Evolutionary conservation across 92 coral and sea anemone genomes (phyloP).

Genomic region (Heliopora coerulea): DNA sequence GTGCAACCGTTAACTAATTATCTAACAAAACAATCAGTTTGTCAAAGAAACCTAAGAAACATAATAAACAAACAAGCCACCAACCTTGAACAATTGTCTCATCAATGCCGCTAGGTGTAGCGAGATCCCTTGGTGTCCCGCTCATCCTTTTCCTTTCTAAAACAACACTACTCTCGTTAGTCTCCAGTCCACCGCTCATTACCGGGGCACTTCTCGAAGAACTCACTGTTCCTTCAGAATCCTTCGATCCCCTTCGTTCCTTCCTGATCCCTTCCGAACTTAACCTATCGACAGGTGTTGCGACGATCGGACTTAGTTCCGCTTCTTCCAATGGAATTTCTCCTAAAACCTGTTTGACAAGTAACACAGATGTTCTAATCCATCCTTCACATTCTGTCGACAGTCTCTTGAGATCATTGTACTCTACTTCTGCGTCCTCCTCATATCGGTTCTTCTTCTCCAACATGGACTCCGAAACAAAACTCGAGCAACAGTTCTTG

Average conservation of each 20-base stretch:
- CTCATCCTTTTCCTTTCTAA: background rate
- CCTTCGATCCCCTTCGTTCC: conserved; percentile 30
- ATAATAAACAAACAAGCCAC: too few species aligned
- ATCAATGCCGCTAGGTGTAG: background rate
- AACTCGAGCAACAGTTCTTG: conserved; percentile 28
- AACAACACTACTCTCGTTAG: background rate
- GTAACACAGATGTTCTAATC: conserved; percentile 79
- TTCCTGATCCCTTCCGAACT: conserved; percentile 13
- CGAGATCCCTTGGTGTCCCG: background rate
- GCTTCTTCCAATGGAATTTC: conserved; percentile 10
- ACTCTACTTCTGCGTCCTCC: conserved; percentile 95
- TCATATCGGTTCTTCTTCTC: conserved; percentile 59
- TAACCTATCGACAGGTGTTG: background rate
- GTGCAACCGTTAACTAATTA: conserved; percentile 6
- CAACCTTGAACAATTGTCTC: background rate
- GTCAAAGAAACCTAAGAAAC: too few species aligned
- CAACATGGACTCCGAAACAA: conserved; percentile 30
- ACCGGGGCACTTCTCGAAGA: conserved; percentile 27
- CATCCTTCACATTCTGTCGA: conserved; percentile 85
- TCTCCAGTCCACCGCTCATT: conserved; percentile 12
- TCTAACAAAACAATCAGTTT: background rate
- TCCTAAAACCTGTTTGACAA: conserved; percentile 60
- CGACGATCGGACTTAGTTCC: too few species aligned
- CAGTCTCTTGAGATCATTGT: conserved; percentile 83
- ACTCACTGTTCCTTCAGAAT: conserved; percentile 31